Evolutionary conservation across 2,888 invertebrate genomes (phyloP).

Genomic region (Crossocerus cetratus): DNA sequence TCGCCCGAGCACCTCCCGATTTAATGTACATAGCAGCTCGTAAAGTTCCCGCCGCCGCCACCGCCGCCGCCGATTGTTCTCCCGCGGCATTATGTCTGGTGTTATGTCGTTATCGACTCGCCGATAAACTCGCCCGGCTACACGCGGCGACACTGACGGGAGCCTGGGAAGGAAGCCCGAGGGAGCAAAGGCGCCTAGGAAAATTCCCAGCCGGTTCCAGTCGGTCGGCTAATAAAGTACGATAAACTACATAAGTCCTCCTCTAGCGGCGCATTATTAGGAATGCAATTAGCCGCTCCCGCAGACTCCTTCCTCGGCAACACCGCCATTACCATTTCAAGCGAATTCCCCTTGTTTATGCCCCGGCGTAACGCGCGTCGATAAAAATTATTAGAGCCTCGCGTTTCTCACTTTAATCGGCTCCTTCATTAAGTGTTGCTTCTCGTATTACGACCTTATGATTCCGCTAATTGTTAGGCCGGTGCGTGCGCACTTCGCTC

Average conservation of each 20-base stretch:
- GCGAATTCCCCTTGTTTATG: neutral
- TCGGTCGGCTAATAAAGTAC: conserved; percentile 32
- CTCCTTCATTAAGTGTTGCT: neutral
- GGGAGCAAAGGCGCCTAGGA: conserved; percentile 9
- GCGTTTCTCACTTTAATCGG: neutral
- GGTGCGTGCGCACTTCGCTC: no score
- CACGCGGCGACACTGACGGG: conserved; percentile 9
- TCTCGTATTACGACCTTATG: no score
- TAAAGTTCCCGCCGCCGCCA: conserved; percentile 2
- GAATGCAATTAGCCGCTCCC: conserved; percentile 46
- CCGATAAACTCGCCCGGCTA: conserved; percentile 27
- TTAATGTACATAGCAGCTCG: conserved; percentile 7
- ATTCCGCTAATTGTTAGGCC: no score
- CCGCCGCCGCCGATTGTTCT: conserved; percentile 7
- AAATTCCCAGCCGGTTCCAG: conserved; percentile 24
- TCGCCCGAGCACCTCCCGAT: neutral
- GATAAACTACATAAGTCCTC: conserved; percentile 40
- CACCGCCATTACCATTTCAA: conserved; percentile 18
- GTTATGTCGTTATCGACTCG: conserved; percentile 31
- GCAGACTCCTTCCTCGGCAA: no score
- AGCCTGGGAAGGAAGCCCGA: conserved; percentile 4
- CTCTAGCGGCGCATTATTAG: conserved; percentile 41
- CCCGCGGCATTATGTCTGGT: conserved; percentile 23
- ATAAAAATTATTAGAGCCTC: neutral
- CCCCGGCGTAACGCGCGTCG: neutral